These are phyloP conservation scores for Elaphurus davidianus DNA, from an alignment of 2,113 vertebrate species.

Conservation along the genomic window DNA sequence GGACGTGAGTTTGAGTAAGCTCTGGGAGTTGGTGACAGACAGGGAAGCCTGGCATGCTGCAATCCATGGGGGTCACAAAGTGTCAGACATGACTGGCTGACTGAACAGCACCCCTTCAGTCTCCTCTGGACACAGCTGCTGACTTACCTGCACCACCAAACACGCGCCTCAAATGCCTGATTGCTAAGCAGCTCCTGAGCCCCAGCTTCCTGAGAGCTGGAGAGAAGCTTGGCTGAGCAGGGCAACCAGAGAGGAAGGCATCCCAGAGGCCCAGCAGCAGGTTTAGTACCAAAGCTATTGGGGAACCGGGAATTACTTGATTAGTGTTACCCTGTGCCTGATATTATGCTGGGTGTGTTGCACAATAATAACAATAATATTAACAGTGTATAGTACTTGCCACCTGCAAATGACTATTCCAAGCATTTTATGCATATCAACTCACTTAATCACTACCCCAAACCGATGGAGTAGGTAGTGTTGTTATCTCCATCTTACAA, in stretches of 20 bases:
- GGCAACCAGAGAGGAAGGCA: neutral
- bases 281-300: neutral
- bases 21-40: neutral
- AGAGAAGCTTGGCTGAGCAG: neutral
- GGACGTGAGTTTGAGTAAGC: neutral
- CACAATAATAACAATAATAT: neutral
- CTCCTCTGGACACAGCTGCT: neutral
- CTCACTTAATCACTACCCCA: neutral
- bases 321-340: neutral
- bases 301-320: neutral
- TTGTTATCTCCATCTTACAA: neutral
- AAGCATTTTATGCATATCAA: neutral
- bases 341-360: neutral
- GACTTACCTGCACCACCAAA: neutral
- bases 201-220: neutral
- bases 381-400: neutral
- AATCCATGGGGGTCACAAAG: neutral
- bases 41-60: neutral
- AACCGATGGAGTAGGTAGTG: neutral
- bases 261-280: neutral
- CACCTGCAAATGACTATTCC: neutral
- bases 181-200: neutral
- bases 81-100: neutral
- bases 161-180: neutral
- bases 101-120: neutral